Evolutionary conservation across 1,140 invertebrate species (phyloP).

Genomic region (Dufourea novaeangliae): DNA sequence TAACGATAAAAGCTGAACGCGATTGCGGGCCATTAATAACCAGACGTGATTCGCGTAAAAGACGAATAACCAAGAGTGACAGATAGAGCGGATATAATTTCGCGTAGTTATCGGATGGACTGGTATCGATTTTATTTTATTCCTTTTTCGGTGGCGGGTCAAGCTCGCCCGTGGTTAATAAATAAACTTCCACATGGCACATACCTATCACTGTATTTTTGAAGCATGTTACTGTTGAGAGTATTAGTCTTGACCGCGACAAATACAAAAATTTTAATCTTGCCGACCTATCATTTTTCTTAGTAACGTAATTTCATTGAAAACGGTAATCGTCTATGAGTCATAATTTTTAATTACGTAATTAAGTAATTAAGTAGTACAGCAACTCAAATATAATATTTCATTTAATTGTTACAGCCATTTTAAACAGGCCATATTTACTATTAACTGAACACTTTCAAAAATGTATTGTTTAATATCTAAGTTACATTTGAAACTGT

Average conservation of each 20-base stretch:
- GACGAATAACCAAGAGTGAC: constrained; percentile 9
- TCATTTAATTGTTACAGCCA: too few species aligned
- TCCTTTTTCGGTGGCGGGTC: neutral
- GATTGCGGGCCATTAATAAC: neutral
- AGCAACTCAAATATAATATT: too few species aligned
- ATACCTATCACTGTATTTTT: neutral
- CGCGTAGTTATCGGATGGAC: neutral
- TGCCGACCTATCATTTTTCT: too few species aligned
- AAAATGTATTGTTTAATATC: too few species aligned
- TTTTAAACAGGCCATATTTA: too few species aligned
- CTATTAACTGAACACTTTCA: too few species aligned
- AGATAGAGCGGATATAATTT: constrained; percentile 20
- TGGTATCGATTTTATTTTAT: constrained; percentile 36
- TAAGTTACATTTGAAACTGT: too few species aligned
- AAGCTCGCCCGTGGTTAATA: neutral
- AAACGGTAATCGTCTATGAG: too few species aligned
- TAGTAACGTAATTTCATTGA: too few species aligned
- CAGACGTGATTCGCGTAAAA: neutral
- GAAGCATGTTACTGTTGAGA: neutral
- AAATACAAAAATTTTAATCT: too few species aligned
- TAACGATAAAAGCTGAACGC: neutral
- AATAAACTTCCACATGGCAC: neutral
- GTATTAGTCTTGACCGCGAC: neutral
- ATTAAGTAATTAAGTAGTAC: too few species aligned
- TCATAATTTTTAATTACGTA: too few species aligned